phyloP scores from a whole-genome alignment of 2,797 vertebrate species.

The Schizothorax lantsangensis region DNA sequence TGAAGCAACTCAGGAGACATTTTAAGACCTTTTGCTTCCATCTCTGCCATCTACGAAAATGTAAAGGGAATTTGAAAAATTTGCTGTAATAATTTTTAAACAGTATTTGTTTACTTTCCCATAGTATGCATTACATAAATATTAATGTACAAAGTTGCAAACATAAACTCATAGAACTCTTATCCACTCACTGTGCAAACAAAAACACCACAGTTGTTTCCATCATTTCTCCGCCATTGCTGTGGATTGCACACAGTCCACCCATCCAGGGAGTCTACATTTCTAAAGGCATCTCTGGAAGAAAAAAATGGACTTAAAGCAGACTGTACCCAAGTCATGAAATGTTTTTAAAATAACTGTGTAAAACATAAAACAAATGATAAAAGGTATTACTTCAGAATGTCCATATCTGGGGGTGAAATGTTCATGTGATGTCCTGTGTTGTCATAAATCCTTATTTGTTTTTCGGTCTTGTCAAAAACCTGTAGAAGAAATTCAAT shows the following conservation, averaged over 20 bases:
- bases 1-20: background rate
- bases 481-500: slow-evolving; percentile 13
- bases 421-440: background rate
- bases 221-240: background rate
- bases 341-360: background rate
- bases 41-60: background rate
- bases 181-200: slow-evolving; percentile 4
- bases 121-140: background rate
- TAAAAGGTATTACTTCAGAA: background rate
- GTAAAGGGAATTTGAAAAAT: background rate
- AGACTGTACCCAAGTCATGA: background rate
- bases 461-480: background rate
- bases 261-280: background rate
- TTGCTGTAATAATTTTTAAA: background rate
- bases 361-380: background rate
- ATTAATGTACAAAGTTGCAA: background rate
- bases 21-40: background rate
- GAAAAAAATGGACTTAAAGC: background rate
- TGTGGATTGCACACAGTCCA: background rate
- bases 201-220: slow-evolving; percentile 11
- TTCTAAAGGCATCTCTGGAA: slow-evolving; percentile 19
- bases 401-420: background rate
- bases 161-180: background rate
- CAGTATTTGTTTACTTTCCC: background rate
- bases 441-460: slow-evolving; percentile 12